Percentiles rank a stretch among this genome's conserved stretches.
Conservation (phyloP, 1,140 invertebrate species). For the Diorhabda elongata region DNA sequence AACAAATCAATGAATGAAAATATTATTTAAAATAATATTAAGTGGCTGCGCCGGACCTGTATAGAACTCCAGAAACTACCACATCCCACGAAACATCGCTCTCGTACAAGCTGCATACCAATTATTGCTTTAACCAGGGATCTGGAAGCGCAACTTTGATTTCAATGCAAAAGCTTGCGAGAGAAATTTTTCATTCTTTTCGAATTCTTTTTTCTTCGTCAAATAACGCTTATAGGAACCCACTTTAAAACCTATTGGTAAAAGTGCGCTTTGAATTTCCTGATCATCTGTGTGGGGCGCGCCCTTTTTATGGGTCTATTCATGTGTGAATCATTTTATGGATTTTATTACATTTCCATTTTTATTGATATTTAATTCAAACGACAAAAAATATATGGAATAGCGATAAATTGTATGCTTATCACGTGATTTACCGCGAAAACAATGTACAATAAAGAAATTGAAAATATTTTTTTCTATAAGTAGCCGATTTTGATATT, state of each 20-base stretch:
- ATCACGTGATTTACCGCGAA: too few species aligned
- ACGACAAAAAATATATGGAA: not conserved
- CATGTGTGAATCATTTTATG: conserved; percentile 2
- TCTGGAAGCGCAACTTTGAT: not conserved
- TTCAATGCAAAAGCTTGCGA: not conserved
- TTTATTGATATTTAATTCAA: conserved; percentile 1
- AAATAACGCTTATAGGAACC: too few species aligned
- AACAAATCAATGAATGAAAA: too few species aligned
- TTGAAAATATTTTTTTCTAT: too few species aligned
- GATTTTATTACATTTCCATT: conserved; percentile 3
- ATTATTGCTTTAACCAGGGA: not conserved
- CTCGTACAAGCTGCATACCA: not conserved
- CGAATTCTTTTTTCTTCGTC: too few species aligned
- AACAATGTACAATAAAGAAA: too few species aligned
- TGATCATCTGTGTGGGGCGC: not conserved
- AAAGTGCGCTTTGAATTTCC: not conserved
- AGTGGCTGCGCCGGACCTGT: not conserved
- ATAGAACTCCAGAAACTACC: not conserved
- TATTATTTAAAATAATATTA: too few species aligned
- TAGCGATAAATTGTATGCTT: too few species aligned
- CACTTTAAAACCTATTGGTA: not conserved
- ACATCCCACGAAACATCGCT: not conserved
- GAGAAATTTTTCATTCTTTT: not conserved
- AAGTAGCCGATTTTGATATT: too few species aligned
- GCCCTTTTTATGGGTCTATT: not conserved